Conservation (phyloP, 2,888 invertebrate species). For the Lucinisca nassula region DNA sequence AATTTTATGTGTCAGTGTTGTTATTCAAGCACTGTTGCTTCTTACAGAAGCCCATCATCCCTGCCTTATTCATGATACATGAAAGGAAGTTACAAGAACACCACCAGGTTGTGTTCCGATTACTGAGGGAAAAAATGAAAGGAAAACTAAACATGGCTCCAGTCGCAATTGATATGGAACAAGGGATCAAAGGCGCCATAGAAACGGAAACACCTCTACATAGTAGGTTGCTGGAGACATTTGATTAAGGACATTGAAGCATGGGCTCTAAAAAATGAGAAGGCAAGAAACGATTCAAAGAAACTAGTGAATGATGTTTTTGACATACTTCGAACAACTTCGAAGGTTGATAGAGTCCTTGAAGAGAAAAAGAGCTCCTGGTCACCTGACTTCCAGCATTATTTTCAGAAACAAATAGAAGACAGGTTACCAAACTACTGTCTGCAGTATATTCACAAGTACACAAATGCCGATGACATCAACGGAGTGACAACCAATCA, state of each 20-base stretch:
- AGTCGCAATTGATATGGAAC: too few species aligned
- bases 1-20: not conserved
- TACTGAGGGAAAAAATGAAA: not conserved
- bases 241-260: not conserved
- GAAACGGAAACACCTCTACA: too few species aligned
- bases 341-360: not conserved
- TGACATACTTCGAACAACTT: not conserved
- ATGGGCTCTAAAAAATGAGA: not conserved
- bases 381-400: not conserved
- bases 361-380: not conserved
- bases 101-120: not conserved
- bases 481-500: constrained; percentile 20
- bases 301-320: not conserved
- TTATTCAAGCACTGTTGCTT: not conserved
- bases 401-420: not conserved
- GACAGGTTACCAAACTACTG: not conserved
- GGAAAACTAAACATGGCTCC: not conserved
- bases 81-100: not conserved
- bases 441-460: not conserved
- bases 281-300: not conserved
- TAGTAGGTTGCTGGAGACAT: not conserved
- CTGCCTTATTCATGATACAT: not conserved
- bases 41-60: not conserved
- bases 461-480: not conserved
- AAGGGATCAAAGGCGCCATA: too few species aligned